Percentiles rank a stretch among this genome's conserved stretches.
Evolutionary conservation across 30 jellyfish, hydroid and myxozoan species (phyloP).

Genomic region (Pelagia noctiluca): DNA sequence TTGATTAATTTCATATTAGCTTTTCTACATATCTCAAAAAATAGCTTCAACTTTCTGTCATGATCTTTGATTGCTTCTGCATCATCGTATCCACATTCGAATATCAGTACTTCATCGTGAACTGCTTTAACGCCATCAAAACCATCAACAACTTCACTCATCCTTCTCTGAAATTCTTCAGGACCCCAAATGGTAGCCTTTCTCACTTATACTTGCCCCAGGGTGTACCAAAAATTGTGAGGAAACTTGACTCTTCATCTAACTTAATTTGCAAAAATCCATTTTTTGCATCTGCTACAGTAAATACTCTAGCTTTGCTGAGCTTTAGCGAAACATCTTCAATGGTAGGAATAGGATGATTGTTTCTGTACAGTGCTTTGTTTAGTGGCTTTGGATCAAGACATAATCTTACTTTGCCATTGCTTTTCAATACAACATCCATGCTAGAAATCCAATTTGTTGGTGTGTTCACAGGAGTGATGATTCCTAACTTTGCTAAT

Average conservation of each 20-base stretch:
- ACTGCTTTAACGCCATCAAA: slow-evolving; percentile 6
- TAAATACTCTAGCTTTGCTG: neutral
- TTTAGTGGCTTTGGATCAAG: slow-evolving; percentile 6
- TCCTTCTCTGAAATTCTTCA: slow-evolving; percentile 4
- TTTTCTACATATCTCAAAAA: neutral
- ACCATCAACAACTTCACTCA: neutral
- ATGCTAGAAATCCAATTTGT: neutral
- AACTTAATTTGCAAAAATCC: slow-evolving; percentile 1
- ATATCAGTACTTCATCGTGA: slow-evolving; percentile 8
- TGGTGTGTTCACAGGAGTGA: too few species aligned
- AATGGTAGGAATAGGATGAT: neutral
- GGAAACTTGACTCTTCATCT: slow-evolving; percentile 6
- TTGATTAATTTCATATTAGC: slow-evolving; percentile 15
- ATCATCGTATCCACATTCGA: too few species aligned
- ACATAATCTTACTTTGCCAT: slow-evolving; percentile 2
- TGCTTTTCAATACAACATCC: neutral
- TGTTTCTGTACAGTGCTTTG: neutral
- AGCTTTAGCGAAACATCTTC: slow-evolving; percentile 8
- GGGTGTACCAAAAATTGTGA: slow-evolving; percentile 15
- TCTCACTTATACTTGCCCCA: slow-evolving; percentile 14
- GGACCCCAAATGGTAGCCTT: slow-evolving; percentile 15
- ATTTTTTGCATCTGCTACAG: neutral
- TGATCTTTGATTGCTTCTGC: slow-evolving; percentile 2
- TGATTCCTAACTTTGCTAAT: too few species aligned
- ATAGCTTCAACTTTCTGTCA: neutral